phyloP scores from a whole-genome alignment of 1,140 invertebrate genomes.

The Gonatopus flavifemur region DNA sequence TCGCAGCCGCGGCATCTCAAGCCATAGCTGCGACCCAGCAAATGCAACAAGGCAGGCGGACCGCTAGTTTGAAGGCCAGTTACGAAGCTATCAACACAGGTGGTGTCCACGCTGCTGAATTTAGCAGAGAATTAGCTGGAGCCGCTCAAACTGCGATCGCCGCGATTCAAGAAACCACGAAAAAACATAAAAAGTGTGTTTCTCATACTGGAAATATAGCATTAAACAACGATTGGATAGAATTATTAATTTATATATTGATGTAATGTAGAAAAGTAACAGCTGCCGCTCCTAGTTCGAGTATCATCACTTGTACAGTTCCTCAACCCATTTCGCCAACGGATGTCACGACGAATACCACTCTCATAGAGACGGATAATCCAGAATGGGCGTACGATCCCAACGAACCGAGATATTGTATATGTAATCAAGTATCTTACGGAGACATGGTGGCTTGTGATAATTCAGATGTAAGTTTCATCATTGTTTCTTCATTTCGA shows the following conservation, averaged over 20 bases:
- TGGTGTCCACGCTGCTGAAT: conserved; percentile 59
- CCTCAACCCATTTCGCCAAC: conserved; percentile 44
- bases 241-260: conserved; percentile 1
- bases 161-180: conserved; percentile 68
- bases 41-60: conserved; percentile 92
- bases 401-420: conserved; percentile 93
- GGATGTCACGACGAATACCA: conserved; percentile 36
- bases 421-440: conserved; percentile 97
- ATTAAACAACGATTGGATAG: conserved; percentile 1
- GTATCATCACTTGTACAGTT: conserved; percentile 45
- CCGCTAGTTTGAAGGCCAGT: conserved; percentile 92
- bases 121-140: conserved; percentile 71
- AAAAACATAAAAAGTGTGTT: conserved; percentile 68
- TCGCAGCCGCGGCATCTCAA: conserved; percentile 92
- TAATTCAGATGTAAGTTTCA: conserved; percentile 84
- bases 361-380: conserved; percentile 58
- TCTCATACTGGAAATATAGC: not conserved
- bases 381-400: conserved; percentile 85
- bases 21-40: conserved; percentile 96
- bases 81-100: conserved; percentile 81
- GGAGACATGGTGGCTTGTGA: conserved; percentile 99
- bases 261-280: conserved; percentile 48
- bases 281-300: conserved; percentile 45
- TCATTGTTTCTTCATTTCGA: too few species aligned
- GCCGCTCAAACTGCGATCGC: conserved; percentile 79